These are phyloP conservation scores for Poeciliopsis turrubarensis DNA, from an alignment of 2,113 vertebrate species.

Conservation along the genomic window DNA sequence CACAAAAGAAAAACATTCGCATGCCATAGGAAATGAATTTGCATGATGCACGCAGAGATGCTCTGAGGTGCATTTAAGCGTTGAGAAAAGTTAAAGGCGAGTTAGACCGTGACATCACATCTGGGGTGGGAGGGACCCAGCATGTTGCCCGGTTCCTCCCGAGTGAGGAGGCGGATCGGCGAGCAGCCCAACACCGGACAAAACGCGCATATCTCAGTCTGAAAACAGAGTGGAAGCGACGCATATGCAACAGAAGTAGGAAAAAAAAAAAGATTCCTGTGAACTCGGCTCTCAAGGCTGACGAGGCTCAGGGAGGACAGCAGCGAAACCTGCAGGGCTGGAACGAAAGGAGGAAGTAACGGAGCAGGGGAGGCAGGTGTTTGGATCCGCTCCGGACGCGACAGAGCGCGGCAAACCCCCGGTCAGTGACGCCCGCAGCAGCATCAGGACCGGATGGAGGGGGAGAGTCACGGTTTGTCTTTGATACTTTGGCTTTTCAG, in stretches of 20 bases:
- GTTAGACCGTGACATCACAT: conserved; percentile 39
- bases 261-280: background rate
- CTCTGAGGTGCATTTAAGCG: no score
- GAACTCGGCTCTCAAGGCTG: background rate
- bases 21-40: no score
- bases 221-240: background rate
- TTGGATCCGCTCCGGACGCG: conserved; percentile 44
- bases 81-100: conserved; percentile 10
- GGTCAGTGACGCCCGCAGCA: conserved; percentile 48
- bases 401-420: conserved; percentile 26
- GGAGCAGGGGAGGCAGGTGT: background rate
- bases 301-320: background rate
- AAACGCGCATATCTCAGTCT: background rate
- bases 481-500: background rate
- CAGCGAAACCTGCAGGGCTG: background rate
- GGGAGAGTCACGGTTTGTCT: conserved; percentile 68
- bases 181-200: background rate
- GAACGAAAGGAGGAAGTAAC: conserved; percentile 1
- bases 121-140: conserved; percentile 47
- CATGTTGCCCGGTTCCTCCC: conserved; percentile 31
- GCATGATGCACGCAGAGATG: no score
- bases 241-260: conserved; percentile 35
- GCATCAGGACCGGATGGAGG: conserved; percentile 72
- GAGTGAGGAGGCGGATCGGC: conserved; percentile 4
- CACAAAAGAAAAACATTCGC: no score